phyloP scores from a whole-genome alignment of 2,888 invertebrate species.

The Agrypnus murinus region DNA sequence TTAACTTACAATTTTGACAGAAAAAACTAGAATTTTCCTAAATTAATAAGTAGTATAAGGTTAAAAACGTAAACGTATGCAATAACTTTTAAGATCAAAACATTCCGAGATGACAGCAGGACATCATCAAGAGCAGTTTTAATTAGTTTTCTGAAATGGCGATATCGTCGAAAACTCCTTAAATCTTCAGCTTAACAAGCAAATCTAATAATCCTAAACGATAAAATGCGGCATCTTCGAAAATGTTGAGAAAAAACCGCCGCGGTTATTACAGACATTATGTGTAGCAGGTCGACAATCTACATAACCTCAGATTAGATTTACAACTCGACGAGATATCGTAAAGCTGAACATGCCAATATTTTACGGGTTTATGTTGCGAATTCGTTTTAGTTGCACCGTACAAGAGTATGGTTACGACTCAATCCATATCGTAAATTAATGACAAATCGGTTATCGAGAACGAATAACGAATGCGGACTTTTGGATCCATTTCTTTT shows the following conservation, averaged over 20 bases:
- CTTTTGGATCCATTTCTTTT: not conserved
- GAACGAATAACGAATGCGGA: conserved; percentile 13
- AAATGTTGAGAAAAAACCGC: not conserved
- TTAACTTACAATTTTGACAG: no score
- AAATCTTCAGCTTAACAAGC: conserved; percentile 3
- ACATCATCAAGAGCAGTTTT: conserved; percentile 22
- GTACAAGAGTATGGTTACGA: conserved; percentile 32
- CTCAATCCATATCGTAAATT: conserved; percentile 38
- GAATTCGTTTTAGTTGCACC: conserved; percentile 37
- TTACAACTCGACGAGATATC: conserved; percentile 19
- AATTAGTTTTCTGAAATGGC: conserved; percentile 22
- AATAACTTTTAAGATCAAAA: conserved; percentile 2
- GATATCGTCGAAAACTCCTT: not conserved
- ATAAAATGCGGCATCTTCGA: conserved; percentile 8
- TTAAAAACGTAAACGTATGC: conserved; percentile 6
- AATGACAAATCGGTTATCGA: conserved; percentile 40
- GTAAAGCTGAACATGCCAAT: conserved; percentile 26
- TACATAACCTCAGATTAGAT: not conserved
- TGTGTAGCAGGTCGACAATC: conserved; percentile 6
- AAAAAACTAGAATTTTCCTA: no score
- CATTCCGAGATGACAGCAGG: conserved; percentile 16
- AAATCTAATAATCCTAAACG: not conserved
- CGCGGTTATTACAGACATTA: not conserved
- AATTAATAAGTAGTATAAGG: not conserved
- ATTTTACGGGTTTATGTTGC: conserved; percentile 32